A percentile compares a stretch with the other conserved stretches of the same genome.
These are phyloP conservation scores for Drosophila mettleri DNA, from an alignment of 2,888 invertebrate genomes.

Conservation along the genomic window DNA sequence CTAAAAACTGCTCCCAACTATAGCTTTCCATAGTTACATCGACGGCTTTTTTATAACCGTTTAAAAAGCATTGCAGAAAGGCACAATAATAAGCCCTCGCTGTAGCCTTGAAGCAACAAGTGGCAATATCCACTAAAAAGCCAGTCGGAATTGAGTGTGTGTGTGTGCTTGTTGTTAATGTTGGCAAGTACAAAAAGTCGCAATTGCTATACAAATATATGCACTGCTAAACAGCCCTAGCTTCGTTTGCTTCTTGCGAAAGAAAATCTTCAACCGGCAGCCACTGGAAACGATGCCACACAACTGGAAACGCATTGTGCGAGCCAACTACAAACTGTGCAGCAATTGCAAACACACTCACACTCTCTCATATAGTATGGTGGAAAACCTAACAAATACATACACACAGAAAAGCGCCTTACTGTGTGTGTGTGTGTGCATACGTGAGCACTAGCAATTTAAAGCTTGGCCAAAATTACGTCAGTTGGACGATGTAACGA, in stretches of 20 bases:
- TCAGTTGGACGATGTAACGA: conserved; percentile 39
- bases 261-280: conserved; percentile 53
- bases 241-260: conserved; percentile 41
- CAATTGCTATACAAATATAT: conserved; percentile 8
- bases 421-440: conserved; percentile 15
- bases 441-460: conserved; percentile 13
- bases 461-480: conserved; percentile 51
- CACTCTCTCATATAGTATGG: conserved; percentile 33
- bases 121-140: conserved; percentile 9
- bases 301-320: conserved; percentile 71
- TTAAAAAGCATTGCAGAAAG: not conserved
- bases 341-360: conserved; percentile 52
- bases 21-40: conserved; percentile 44
- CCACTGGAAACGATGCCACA: conserved; percentile 69
- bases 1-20: conserved; percentile 65
- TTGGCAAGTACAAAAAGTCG: conserved; percentile 2
- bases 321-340: conserved; percentile 51
- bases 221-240: conserved; percentile 11
- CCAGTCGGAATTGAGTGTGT: not conserved
- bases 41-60: not conserved
- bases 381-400: conserved; percentile 43
- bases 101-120: conserved; percentile 21
- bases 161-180: not conserved
- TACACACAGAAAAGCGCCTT: conserved; percentile 10
- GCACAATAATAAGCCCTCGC: not conserved